Percentiles rank a stretch among this genome's conserved stretches.
phyloP scores from a whole-genome alignment of 2,797 vertebrate species.

The Acipenser ruthenus region DNA sequence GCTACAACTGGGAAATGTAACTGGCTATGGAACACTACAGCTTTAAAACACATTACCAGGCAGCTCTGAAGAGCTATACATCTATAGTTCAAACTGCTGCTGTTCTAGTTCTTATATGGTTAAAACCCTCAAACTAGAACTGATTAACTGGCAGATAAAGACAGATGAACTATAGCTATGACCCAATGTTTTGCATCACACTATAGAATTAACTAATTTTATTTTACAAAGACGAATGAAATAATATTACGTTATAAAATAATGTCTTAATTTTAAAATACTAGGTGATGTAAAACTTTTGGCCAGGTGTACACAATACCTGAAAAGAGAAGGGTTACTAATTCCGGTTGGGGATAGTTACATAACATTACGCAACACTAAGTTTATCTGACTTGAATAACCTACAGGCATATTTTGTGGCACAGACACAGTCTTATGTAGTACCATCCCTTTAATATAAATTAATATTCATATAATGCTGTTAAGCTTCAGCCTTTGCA shows the following conservation, averaged over 20 bases:
- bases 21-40: no score
- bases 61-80: no score
- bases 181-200: conserved; percentile 24
- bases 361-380: conserved; percentile 35
- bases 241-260: no score
- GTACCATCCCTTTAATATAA: no score
- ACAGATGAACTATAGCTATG: conserved; percentile 19
- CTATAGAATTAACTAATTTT: no score
- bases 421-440: conserved; percentile 8
- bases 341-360: conserved; percentile 30
- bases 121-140: conserved; percentile 33
- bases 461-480: no score
- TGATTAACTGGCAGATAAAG: conserved; percentile 34
- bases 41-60: no score
- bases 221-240: no score
- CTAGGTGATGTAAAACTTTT: no score
- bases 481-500: no score
- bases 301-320: conserved; percentile 14
- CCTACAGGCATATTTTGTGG: conserved; percentile 16
- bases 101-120: conserved; percentile 22
- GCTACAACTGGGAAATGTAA: no score
- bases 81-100: conserved; percentile 12
- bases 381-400: conserved; percentile 13
- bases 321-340: conserved; percentile 30
- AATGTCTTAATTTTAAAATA: no score